Percentiles rank a stretch among this genome's conserved stretches.
Evolutionary conservation across 2,797 vertebrate genomes (phyloP).

Genomic region (Pseudochirops corinnae): DNA sequence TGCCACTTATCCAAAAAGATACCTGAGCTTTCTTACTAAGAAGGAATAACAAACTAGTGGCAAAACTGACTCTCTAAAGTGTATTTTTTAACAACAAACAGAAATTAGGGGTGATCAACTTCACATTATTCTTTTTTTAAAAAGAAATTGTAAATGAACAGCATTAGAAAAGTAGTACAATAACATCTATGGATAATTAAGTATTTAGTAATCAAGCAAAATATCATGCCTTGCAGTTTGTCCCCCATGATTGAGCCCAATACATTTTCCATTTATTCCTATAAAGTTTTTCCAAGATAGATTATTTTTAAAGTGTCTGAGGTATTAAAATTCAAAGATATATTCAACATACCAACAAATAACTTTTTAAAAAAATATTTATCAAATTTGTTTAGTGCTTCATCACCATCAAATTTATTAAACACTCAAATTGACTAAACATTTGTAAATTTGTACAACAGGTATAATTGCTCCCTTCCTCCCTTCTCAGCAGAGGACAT

Average conservation of each 20-base stretch:
- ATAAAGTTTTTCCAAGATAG: neutral
- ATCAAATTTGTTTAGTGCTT: neutral
- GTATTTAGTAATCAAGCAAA: neutral
- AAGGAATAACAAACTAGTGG: neutral
- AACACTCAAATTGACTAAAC: neutral
- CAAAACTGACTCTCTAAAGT: neutral
- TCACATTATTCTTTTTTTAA: constrained; percentile 32
- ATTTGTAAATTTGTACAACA: neutral
- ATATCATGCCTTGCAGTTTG: neutral
- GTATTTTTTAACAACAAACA: neutral
- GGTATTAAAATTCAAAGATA: neutral
- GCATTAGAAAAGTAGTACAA: neutral
- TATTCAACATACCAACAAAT: neutral
- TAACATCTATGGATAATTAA: neutral
- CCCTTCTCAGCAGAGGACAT: neutral
- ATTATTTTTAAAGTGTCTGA: neutral
- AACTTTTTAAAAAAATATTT: neutral
- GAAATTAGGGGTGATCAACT: neutral
- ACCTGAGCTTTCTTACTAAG: neutral
- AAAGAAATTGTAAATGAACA: constrained; percentile 7
- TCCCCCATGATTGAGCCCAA: neutral
- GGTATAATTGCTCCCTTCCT: neutral
- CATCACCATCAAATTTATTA: neutral
- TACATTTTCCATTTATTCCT: neutral
- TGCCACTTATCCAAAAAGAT: neutral